Conservation (phyloP, 2,113 vertebrate species). For the Mobula birostris region DNA sequence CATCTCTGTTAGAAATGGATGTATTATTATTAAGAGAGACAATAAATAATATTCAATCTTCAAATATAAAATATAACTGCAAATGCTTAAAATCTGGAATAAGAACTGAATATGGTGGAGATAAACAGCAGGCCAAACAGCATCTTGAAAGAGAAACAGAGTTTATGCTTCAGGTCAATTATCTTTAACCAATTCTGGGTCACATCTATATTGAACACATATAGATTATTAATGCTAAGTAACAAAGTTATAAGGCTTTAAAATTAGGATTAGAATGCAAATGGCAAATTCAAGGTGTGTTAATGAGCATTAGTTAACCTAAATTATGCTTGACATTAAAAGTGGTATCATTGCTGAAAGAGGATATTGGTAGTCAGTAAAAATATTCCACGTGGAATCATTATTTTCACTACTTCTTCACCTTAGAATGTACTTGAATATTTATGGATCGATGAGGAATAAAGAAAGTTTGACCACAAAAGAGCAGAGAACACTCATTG, state of each 20-base stretch:
- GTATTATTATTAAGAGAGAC: no score
- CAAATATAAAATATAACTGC: no score
- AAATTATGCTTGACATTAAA: neutral
- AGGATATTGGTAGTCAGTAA: no score
- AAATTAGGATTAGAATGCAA: neutral
- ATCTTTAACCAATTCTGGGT: no score
- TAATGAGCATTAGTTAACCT: neutral
- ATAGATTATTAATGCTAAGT: neutral
- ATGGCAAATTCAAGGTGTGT: neutral
- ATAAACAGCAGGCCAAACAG: no score
- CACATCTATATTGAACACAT: neutral
- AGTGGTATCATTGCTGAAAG: neutral
- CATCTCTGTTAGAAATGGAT: no score
- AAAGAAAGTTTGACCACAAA: neutral
- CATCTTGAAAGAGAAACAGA: no score
- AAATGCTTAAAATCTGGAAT: no score
- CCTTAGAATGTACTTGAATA: neutral
- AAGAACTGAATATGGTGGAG: no score
- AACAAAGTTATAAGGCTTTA: neutral
- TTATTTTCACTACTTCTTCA: neutral
- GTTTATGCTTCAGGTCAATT: no score
- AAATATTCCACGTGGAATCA: neutral
- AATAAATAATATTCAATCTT: no score
- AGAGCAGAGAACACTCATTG: no score
- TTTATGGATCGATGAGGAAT: neutral